Conservation (phyloP, 2,113 vertebrate genomes). For the Hyaena hyaena region DNA sequence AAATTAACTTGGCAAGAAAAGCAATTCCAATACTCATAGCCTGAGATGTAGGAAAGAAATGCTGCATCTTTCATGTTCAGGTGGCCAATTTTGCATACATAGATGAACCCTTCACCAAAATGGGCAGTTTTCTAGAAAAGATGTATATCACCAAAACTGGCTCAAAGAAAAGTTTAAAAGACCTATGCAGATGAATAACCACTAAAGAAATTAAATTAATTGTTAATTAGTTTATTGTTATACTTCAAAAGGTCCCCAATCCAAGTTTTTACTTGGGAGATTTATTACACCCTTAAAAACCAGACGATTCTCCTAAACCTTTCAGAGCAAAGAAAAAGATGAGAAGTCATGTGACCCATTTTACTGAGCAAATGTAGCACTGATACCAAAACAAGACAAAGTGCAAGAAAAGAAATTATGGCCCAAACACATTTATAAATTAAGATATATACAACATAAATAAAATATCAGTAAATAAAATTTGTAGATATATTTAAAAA, state of each 20-base stretch:
- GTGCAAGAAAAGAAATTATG: neutral
- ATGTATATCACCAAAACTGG: neutral
- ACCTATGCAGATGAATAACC: neutral
- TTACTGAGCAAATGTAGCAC: slow-evolving; percentile 10
- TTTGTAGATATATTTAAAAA: neutral
- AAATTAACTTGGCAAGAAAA: neutral
- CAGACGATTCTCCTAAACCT: neutral
- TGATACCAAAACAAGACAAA: slow-evolving; percentile 23
- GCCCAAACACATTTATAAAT: neutral
- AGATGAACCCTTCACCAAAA: neutral
- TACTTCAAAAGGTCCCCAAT: neutral
- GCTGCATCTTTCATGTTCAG: neutral
- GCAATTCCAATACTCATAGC: neutral
- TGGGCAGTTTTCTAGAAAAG: neutral
- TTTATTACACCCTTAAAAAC: neutral
- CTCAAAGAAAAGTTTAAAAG: neutral
- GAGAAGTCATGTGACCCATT: neutral
- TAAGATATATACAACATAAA: neutral
- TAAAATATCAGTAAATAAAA: slow-evolving; percentile 38
- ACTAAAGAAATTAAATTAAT: neutral
- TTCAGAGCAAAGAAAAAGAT: slow-evolving; percentile 2
- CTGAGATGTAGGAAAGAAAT: neutral
- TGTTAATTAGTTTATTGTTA: neutral
- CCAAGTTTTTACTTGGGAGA: slow-evolving; percentile 29
- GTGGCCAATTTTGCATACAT: neutral